Evolutionary conservation across 2,797 vertebrate species (phyloP).

Genomic region (Poecilia picta): DNA sequence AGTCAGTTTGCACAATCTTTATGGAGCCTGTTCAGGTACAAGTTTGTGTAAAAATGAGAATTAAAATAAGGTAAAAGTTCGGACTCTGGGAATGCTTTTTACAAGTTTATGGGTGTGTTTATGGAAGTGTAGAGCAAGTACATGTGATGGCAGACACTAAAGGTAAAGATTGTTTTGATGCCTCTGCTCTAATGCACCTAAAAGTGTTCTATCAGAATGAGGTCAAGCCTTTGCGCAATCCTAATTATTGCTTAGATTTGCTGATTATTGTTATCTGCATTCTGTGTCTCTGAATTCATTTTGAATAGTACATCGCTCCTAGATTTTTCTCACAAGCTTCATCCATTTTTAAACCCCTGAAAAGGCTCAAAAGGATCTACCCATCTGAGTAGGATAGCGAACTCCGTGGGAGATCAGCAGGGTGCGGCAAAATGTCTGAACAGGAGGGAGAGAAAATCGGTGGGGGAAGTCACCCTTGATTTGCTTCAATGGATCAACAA

Average conservation of each 20-base stretch:
- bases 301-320: background rate
- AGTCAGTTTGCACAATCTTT: background rate
- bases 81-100: background rate
- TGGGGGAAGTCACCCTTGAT: conserved; percentile 66
- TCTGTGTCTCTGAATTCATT: background rate
- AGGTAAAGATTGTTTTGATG: background rate
- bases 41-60: background rate
- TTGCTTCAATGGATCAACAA: conserved; percentile 78
- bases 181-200: background rate
- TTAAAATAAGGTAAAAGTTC: background rate
- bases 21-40: background rate
- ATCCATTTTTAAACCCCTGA: background rate
- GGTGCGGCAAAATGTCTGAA: conserved; percentile 33
- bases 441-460: conserved; percentile 55
- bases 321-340: background rate
- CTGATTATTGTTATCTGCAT: background rate
- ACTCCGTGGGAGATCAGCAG: conserved; percentile 49
- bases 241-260: background rate
- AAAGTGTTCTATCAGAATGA: background rate
- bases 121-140: background rate
- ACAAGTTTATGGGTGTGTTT: background rate
- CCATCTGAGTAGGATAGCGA: conserved; percentile 2
- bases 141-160: background rate
- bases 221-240: background rate
- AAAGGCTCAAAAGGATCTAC: background rate